Percentiles rank a stretch among this genome's conserved stretches.
These are phyloP conservation scores for Silvanus unidentatus DNA, from an alignment of 2,888 invertebrate species.

Conservation along the genomic window DNA sequence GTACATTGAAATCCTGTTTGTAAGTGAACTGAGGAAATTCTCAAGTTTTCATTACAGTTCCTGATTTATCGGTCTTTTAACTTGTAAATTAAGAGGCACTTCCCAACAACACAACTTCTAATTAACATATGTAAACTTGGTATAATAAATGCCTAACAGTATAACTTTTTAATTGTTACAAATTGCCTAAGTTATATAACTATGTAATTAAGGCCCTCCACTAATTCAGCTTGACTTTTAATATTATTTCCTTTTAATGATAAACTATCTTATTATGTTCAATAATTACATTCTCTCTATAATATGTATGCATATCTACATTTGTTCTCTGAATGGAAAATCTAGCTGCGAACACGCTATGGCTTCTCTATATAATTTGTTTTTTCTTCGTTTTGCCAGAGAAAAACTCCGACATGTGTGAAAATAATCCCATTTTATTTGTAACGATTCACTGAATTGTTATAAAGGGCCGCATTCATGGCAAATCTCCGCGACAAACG, in stretches of 20 bases:
- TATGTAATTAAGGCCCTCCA: conserved; percentile 30
- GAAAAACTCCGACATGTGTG: conserved; percentile 35
- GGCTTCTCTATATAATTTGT: no score
- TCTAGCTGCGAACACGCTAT: no score
- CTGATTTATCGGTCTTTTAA: conserved; percentile 40
- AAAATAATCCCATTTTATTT: conserved; percentile 42
- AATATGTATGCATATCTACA: background rate
- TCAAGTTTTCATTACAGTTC: background rate
- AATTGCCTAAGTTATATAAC: conserved; percentile 40
- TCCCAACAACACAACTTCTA: conserved; percentile 45
- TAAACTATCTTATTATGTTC: background rate
- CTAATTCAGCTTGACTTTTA: conserved; percentile 16
- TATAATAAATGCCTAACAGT: conserved; percentile 34
- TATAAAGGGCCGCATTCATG: conserved; percentile 38
- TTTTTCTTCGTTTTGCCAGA: conserved; percentile 3
- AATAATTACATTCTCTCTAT: background rate
- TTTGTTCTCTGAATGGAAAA: background rate
- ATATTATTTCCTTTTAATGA: conserved; percentile 17
- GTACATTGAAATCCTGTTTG: no score
- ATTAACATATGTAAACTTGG: conserved; percentile 48
- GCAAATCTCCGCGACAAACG: conserved; percentile 22
- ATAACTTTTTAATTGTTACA: conserved; percentile 43
- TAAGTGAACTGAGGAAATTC: no score
- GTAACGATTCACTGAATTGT: conserved; percentile 37
- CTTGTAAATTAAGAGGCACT: conserved; percentile 42